phyloP scores from a whole-genome alignment of 2,888 invertebrate species.

The Ariolimax columbianus region DNA sequence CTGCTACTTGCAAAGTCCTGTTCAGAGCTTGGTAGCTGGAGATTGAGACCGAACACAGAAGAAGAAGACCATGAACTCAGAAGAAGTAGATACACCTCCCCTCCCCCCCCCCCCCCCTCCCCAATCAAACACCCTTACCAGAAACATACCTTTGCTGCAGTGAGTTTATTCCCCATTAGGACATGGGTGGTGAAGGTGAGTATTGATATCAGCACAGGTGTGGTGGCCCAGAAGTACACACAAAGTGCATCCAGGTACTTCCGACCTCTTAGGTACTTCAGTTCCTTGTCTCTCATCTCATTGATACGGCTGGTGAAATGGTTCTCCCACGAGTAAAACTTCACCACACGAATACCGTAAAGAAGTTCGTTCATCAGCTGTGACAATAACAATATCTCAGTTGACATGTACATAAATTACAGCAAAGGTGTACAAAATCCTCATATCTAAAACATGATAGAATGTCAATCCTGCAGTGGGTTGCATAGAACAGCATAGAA shows the following conservation, averaged over 20 bases:
- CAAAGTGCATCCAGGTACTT: slow-evolving; percentile 98
- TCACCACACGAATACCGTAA: slow-evolving; percentile 91
- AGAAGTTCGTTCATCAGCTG: slow-evolving; percentile 90
- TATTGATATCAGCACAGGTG: slow-evolving; percentile 86
- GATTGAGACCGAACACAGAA: too few species aligned
- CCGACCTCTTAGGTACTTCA: slow-evolving; percentile 88
- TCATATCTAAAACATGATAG: too few species aligned
- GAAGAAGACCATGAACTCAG: too few species aligned
- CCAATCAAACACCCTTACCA: too few species aligned
- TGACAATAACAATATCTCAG: not conserved
- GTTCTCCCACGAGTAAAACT: slow-evolving; percentile 95
- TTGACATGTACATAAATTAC: too few species aligned
- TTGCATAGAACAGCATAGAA: too few species aligned
- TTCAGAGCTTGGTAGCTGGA: too few species aligned
- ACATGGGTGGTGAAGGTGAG: slow-evolving; percentile 80
- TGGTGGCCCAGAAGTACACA: slow-evolving; percentile 99
- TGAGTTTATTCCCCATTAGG: slow-evolving; percentile 85
- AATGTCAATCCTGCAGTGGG: too few species aligned
- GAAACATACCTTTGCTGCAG: slow-evolving; percentile 87
- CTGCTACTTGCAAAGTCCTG: too few species aligned
- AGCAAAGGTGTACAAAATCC: too few species aligned
- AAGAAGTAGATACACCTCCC: too few species aligned
- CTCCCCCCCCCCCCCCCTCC: too few species aligned
- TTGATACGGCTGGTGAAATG: slow-evolving; percentile 86
- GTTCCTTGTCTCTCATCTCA: slow-evolving; percentile 82